phyloP scores from a whole-genome alignment of 1,140 invertebrate genomes.

The Dysdera silvatica region DNA sequence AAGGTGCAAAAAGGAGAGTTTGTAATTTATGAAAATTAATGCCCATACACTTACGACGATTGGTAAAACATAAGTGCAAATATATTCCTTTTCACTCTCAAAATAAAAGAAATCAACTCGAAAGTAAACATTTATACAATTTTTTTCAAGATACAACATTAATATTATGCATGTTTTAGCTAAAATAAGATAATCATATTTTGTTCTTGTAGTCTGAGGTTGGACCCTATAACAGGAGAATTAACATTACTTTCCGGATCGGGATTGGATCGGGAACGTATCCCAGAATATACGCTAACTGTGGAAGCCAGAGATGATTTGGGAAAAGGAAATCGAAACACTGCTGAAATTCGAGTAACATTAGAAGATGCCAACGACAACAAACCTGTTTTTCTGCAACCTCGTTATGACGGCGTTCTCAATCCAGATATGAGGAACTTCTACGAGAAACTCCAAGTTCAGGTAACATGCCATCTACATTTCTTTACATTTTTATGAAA shows the following conservation, averaged over 20 bases:
- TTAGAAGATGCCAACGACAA: constrained; percentile 61
- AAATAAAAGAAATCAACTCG: too few relatives aligned
- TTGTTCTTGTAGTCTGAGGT: constrained; percentile 55
- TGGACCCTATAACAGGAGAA: constrained; percentile 70
- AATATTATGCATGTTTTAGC: too few relatives aligned
- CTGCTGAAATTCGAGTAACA: constrained; percentile 23
- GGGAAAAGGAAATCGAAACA: constrained; percentile 55
- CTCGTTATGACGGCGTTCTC: constrained; percentile 71
- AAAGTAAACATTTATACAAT: neutral
- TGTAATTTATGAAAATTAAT: too few relatives aligned
- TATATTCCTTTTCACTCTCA: too few relatives aligned
- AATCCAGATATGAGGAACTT: constrained; percentile 55
- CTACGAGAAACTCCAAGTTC: constrained; percentile 36
- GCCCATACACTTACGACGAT: too few relatives aligned
- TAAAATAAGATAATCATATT: neutral
- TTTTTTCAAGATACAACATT: neutral
- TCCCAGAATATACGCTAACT: constrained; percentile 59
- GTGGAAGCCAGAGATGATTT: constrained; percentile 78
- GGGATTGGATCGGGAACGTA: constrained; percentile 66
- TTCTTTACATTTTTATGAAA: neutral
- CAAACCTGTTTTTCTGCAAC: constrained; percentile 67
- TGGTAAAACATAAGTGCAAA: too few relatives aligned
- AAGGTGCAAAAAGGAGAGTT: too few relatives aligned
- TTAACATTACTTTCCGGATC: constrained; percentile 66
- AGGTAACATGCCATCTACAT: constrained; percentile 28